These are phyloP conservation scores for Pardosa pseudoannulata DNA, from an alignment of 2,888 invertebrate species.

Conservation along the genomic window DNA sequence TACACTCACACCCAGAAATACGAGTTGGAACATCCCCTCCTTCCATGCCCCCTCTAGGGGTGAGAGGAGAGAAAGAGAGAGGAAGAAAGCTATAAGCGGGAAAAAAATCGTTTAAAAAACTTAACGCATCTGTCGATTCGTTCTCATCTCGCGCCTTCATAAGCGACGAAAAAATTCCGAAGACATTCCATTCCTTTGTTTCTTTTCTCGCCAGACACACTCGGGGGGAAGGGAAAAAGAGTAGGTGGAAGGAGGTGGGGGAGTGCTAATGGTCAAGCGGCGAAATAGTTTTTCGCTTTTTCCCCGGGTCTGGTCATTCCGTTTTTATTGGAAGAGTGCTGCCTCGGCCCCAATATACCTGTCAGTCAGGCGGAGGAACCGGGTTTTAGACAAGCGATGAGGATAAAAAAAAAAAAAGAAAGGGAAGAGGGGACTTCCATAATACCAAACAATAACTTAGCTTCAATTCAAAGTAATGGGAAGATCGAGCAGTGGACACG, in stretches of 20 bases:
- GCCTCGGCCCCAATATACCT: constrained; percentile 68
- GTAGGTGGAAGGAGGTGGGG: constrained; percentile 4
- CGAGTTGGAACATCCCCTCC: no score
- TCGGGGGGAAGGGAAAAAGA: constrained; percentile 6
- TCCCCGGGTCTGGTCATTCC: constrained; percentile 42
- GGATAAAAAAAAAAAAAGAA: constrained; percentile 37
- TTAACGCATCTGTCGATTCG: constrained; percentile 55
- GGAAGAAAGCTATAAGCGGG: constrained; percentile 10
- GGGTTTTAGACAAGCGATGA: constrained; percentile 49
- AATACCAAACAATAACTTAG: constrained; percentile 73
- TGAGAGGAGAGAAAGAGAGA: neutral
- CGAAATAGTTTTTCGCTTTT: constrained; percentile 63
- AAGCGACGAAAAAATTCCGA: constrained; percentile 61
- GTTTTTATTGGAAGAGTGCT: constrained; percentile 70
- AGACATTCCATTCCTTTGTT: constrained; percentile 65
- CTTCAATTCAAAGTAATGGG: constrained; percentile 72
- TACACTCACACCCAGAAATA: no score
- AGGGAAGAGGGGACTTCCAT: constrained; percentile 51
- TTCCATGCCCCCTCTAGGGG: neutral
- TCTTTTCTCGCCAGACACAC: constrained; percentile 22
- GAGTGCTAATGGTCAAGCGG: constrained; percentile 69
- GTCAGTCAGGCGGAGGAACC: constrained; percentile 57
- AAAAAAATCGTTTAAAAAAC: constrained; percentile 60
- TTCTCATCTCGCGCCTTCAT: constrained; percentile 68
- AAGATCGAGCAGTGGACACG: constrained; percentile 71